Evolutionary conservation across 2,113 vertebrate species (phyloP).

Genomic region (Cochlearius cochlearius): DNA sequence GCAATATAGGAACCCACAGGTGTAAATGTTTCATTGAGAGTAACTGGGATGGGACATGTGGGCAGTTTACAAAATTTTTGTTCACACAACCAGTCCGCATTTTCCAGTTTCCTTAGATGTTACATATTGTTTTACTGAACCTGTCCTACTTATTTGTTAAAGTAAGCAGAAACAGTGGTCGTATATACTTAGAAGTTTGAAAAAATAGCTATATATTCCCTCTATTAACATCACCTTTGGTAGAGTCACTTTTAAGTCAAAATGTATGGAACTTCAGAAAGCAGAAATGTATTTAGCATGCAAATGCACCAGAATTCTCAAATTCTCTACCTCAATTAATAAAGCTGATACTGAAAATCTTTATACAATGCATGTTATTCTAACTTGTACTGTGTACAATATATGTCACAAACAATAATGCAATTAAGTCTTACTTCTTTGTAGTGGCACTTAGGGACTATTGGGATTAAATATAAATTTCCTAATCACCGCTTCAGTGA

Average conservation of each 20-base stretch:
- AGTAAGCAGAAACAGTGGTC: not conserved
- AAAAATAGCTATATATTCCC: not conserved
- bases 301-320: not conserved
- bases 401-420: constrained; percentile 7
- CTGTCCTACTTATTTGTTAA: not conserved
- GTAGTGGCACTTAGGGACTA: constrained; percentile 11
- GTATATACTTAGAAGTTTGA: not conserved
- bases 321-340: not conserved
- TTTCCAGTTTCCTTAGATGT: not conserved
- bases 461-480: constrained; percentile 51
- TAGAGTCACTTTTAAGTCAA: not conserved
- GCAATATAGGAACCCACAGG: not conserved
- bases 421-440: constrained; percentile 21
- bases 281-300: not conserved
- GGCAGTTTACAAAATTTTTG: not conserved
- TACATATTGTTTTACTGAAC: not conserved
- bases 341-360: not conserved
- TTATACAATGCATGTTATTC: not conserved
- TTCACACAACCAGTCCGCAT: not conserved
- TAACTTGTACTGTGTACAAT: not conserved
- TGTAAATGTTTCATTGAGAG: not conserved
- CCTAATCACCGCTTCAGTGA: constrained; percentile 23
- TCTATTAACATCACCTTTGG: not conserved
- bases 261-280: not conserved
- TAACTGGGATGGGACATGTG: not conserved